Percentiles rank a stretch among this genome's conserved stretches.
Evolutionary conservation across 2,797 vertebrate species (phyloP).

Genomic region (Lemur catta): DNA sequence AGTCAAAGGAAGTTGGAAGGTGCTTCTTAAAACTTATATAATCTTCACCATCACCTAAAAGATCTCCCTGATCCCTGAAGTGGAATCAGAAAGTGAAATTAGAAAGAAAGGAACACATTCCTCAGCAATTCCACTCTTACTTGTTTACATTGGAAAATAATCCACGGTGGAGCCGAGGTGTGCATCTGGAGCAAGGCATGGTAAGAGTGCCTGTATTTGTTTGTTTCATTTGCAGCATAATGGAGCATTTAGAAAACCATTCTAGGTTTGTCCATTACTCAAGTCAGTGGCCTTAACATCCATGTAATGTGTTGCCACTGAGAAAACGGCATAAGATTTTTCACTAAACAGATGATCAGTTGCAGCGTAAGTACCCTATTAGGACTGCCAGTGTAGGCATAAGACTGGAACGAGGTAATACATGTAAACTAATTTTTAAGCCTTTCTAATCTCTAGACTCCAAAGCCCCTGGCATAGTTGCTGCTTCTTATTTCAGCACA

Average conservation of each 20-base stretch:
- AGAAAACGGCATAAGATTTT: accelerated
- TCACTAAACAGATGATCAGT: background rate
- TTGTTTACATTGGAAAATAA: background rate
- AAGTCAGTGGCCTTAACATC: background rate
- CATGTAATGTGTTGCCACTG: accelerated
- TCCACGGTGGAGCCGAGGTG: accelerated
- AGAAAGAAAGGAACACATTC: background rate
- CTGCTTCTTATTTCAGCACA: background rate
- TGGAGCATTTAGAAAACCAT: background rate
- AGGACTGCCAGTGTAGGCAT: background rate
- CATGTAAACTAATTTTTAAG: background rate
- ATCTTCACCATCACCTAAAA: background rate
- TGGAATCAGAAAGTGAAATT: background rate
- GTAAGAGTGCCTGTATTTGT: background rate
- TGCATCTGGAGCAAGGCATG: background rate
- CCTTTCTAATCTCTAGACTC: background rate
- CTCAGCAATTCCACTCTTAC: background rate
- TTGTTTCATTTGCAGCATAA: background rate
- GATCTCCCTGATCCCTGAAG: background rate
- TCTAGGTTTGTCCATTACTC: background rate
- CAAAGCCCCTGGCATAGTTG: background rate
- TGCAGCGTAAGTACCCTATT: background rate
- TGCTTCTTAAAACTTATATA: background rate
- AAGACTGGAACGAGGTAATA: background rate
- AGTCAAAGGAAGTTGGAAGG: background rate